Evolutionary conservation across 92 coral and sea anemone genomes (phyloP), one percentile per base, ranked within the genome.

Genomic region (Epizoanthus fatuus): DNA sequence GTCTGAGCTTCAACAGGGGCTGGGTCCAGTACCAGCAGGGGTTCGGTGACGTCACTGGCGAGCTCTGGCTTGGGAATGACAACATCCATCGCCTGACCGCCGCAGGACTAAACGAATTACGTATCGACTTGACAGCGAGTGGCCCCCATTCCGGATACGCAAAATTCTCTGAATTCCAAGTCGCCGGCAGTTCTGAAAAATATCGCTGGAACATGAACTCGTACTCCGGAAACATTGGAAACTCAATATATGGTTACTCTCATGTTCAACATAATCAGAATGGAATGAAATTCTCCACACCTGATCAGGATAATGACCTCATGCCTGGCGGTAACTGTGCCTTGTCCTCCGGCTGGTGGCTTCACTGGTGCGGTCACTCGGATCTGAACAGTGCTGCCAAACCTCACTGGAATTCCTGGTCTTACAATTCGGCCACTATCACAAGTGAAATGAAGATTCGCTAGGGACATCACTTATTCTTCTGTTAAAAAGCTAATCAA

Each of bases 181-280:
- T 80, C 7, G 74, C 74, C 5, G 40, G 51, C 57, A 59, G 19
- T 19, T 39, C 72, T 7, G 63, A 63, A 1, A 39, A 44, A 63
- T 80, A 38, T 17, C 74, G 53, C 20, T 80, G 85, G 74, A 19
- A 60, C n/a, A 80, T 80, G 75, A 65, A 3, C 8, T 42, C 85
- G 4, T 80, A 15, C 47, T 66, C 66, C 7, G 85, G 85, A n/a
- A 51, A 80, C 85, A 42, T 80, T 22, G 7, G 39, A 19, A 80
- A 80, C 45, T 37, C 22, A 6, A 20, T 80, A n/a, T 80, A 80
- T 65, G 84, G 84, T 8, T 59, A 44, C 40, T 16, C 56, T 25
- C 71, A 29, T 62, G 25, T 29, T 29, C 35, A 29, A 1, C 35
- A 11, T 64, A 80, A 65, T 11, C 64, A 40, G 13, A 51, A 39